Evolutionary conservation across 2,888 invertebrate genomes (phyloP), one percentile per base, ranked within the genome.

Genomic region (Lutraria lutraria): DNA sequence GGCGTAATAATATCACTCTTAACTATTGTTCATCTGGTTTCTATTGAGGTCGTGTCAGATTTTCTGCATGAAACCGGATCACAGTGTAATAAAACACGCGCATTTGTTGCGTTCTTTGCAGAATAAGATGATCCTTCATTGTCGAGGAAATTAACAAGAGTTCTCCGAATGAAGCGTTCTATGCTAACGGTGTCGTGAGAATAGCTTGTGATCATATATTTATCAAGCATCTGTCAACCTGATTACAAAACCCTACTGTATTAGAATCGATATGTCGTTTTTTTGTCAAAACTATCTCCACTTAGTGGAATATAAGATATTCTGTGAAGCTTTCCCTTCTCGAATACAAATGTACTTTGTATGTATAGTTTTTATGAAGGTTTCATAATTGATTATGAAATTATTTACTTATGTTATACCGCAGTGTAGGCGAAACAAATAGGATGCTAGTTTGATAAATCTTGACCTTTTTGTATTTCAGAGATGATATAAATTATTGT

Each of bases 201-300:
- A 76, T 76, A 15, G 53, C 54, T 25, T 52, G 15, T 29, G 12
- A 52, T 72, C 52, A 31, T 54, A 76, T 25, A 84, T 76, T 76
- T 31, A 31, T 76, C 84, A 53, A 13, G 29, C 54, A 84, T 53
- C 84, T 84, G 84, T 72, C 76, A 84, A 76, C 34, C 34, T 19
- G 34, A 76, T 76, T 76, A 34, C 31, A 76, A 76, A 3, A 16
- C 76, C 76, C 34, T 3, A 34, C 19, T 25, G 76, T 16, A 16
- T 34, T 13, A 31, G 8, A 76, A 76, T 76, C 34, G 76, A 76
- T 76, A 19, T 34, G 34, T 76, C 63, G 63, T 68, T 68, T 63
- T 25, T 68, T 68, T 43, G 43, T 43, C n/a, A 25, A 25, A 13
- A 25, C n/a, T 25, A 25, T 68, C n/a, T 25, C 25, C 25, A 68